phyloP scores from a whole-genome alignment of 2,888 invertebrate species.

The Limnephilus lunatus region DNA sequence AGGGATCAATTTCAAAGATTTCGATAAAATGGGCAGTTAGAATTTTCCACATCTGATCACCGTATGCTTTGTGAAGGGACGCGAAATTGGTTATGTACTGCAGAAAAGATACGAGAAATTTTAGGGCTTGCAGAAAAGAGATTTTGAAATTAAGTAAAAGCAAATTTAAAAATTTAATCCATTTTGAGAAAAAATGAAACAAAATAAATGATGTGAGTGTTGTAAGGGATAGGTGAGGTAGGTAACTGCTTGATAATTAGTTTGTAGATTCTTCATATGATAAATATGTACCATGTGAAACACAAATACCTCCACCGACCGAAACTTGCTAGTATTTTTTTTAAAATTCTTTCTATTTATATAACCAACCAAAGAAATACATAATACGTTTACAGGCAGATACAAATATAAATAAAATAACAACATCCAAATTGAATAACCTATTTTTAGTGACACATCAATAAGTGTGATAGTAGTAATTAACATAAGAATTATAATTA shows the following conservation, averaged over 20 bases:
- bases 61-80: not conserved
- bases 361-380: not conserved
- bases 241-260: too few species aligned
- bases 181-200: too few species aligned
- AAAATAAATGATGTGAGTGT: too few species aligned
- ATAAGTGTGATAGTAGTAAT: not conserved
- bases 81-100: not conserved
- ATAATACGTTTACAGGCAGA: not conserved
- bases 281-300: too few species aligned
- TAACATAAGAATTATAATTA: not conserved
- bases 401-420: not conserved
- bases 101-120: not conserved
- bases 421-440: not conserved
- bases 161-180: too few species aligned
- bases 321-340: too few species aligned
- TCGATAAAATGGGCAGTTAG: not conserved
- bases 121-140: not conserved
- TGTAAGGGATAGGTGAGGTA: too few species aligned
- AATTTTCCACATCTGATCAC: not conserved
- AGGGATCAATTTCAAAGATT: not conserved
- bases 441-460: not conserved
- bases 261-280: too few species aligned
- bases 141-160: too few species aligned
- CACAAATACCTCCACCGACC: too few species aligned
- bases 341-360: too few species aligned